Evolutionary conservation across 2,113 vertebrate genomes (phyloP).

Genomic region (Petroica traversi): DNA sequence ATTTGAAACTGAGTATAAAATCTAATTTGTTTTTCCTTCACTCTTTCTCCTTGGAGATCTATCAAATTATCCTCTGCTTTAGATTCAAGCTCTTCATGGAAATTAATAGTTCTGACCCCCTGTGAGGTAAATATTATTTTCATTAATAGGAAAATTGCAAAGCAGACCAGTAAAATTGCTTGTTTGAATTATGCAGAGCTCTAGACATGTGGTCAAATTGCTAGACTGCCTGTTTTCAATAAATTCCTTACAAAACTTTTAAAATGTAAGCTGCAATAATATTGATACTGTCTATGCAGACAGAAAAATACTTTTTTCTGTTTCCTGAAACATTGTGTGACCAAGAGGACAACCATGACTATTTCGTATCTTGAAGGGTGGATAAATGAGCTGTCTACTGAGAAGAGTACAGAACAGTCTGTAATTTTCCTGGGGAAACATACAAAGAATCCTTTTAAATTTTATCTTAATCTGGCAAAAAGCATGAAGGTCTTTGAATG

Average conservation of each 20-base stretch:
- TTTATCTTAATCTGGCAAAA: neutral
- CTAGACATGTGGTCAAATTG: neutral
- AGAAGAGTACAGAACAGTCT: neutral
- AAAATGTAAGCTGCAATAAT: neutral
- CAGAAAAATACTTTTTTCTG: neutral
- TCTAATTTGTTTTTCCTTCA: conserved; percentile 2
- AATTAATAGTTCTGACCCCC: conserved; percentile 17
- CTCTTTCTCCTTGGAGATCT: neutral
- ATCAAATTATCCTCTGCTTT: neutral
- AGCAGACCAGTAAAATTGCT: conserved; percentile 15
- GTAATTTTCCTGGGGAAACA: neutral
- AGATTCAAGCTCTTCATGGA: neutral
- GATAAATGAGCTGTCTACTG: neutral
- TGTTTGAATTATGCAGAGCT: neutral
- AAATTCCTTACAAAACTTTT: neutral
- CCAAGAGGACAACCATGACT: neutral
- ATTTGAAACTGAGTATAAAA: neutral
- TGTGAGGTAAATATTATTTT: conserved; percentile 51
- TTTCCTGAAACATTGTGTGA: neutral
- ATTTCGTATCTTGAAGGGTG: neutral
- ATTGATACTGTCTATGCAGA: neutral
- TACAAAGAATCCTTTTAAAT: neutral
- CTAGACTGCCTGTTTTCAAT: neutral
- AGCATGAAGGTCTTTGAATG: neutral
- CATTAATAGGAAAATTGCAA: conserved; percentile 27